phyloP scores from a whole-genome alignment of 2,797 vertebrate species.

The Sternarchorhynchus goeldii region DNA sequence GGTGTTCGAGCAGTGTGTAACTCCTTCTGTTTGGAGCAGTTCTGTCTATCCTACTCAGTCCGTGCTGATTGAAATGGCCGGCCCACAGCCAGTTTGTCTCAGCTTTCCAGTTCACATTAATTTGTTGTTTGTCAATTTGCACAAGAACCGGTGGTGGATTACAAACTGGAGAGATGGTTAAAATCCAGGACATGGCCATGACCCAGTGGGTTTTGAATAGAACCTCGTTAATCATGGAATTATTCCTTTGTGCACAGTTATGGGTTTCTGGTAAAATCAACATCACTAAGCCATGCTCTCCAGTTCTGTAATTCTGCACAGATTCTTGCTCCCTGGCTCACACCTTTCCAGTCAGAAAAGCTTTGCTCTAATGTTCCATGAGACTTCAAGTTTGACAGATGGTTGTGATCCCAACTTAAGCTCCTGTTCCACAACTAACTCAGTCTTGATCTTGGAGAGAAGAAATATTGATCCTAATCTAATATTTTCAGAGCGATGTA shows the following conservation, averaged over 20 bases:
- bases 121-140: not conserved
- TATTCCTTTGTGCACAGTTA: conserved; percentile 35
- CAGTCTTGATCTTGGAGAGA: conserved; percentile 1
- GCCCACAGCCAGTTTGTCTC: not conserved
- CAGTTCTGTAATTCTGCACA: conserved; percentile 45
- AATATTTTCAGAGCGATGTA: not conserved
- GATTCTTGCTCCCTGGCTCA: conserved; percentile 44
- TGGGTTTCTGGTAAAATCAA: conserved; percentile 36
- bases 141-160: conserved; percentile 11
- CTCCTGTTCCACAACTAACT: conserved; percentile 19
- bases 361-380: conserved; percentile 67
- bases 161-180: not conserved
- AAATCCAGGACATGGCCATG: not conserved
- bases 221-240: conserved; percentile 39
- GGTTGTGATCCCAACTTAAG: conserved; percentile 42
- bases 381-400: conserved; percentile 47
- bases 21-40: not conserved
- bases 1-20: not conserved
- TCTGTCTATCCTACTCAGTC: not conserved
- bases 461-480: not conserved
- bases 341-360: conserved; percentile 68
- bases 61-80: not conserved
- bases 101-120: not conserved
- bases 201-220: conserved; percentile 14
- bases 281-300: conserved; percentile 53